Percentiles rank a stretch among this genome's conserved stretches.
These are phyloP conservation scores for Bimastos eiseni DNA, from an alignment of 2,888 invertebrate species.

Conservation along the genomic window DNA sequence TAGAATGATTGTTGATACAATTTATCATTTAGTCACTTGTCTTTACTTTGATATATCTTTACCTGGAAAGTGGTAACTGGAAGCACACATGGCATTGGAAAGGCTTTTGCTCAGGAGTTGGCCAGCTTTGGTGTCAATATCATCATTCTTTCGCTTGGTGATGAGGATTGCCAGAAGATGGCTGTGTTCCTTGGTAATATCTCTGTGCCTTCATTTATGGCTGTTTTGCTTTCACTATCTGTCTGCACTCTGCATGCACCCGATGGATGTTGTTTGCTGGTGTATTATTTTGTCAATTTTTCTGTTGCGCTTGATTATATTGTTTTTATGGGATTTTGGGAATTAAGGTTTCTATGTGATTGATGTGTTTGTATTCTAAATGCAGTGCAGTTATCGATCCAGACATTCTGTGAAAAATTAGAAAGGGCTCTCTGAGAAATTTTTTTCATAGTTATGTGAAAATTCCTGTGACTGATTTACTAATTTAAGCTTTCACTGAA, in stretches of 20 bases:
- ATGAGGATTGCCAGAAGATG: slow-evolving; percentile 39
- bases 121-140: slow-evolving; percentile 59
- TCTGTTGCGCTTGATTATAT: not conserved
- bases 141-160: slow-evolving; percentile 40
- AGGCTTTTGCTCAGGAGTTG: slow-evolving; percentile 60
- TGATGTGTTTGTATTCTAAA: not conserved
- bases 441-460: not conserved
- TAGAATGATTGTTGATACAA: no score
- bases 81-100: slow-evolving; percentile 62
- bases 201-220: not conserved
- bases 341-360: not conserved
- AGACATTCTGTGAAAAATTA: not conserved
- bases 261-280: not conserved
- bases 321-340: not conserved
- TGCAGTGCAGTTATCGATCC: not conserved
- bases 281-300: not conserved
- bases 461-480: not conserved
- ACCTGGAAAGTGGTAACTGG: slow-evolving; percentile 58
- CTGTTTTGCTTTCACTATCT: not conserved
- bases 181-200: slow-evolving; percentile 40
- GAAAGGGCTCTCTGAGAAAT: not conserved
- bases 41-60: slow-evolving; percentile 5
- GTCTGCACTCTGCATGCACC: not conserved
- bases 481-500: slow-evolving; percentile 2
- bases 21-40: not conserved